Evolutionary conservation across 2,113 vertebrate species (phyloP), one percentile per base, ranked within the genome.

Genomic region (Damaliscus lunatus): DNA sequence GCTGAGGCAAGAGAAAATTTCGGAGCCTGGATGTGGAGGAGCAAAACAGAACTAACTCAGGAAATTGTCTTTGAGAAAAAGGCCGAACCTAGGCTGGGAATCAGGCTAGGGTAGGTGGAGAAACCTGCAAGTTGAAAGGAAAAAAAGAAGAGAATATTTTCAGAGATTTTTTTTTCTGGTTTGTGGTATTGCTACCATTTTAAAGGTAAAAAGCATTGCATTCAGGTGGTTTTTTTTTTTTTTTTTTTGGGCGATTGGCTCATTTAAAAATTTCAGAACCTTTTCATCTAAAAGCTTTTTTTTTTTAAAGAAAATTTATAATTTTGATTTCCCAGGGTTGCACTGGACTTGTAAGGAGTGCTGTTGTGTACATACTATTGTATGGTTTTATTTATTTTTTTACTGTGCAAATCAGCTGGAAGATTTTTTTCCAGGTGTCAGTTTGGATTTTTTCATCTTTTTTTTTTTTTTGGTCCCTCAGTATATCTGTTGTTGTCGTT

Each of bases 341-440:
- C 88, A 71, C 80, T 97, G 97, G 97, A 96, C 64, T 97, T 50
- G 46, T 82, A 95, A 95, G 60, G 57, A 97, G 60, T 93, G 90
- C 82, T 85, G 94, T 87, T 92, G 96, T 97, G 95, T 96, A 96
- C 95, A 96, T 95, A 96, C 92, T 97, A 71, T 93, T 97, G 93
- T 97, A 97, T 96, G 97, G 88, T 92, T 96, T 95, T 96, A 97
- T 95, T 98, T 97, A 98, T 97, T 98, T 95, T 74, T 67, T 94
- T 93, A 90, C 84, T 87, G 96, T 97, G 82, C 85, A 96, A 55
- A 96, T 96, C 94, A 96, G 48, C 97, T 94, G 92, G 67, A 93
- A 91, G 87, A 91, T 96, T 97, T 96, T 92, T 95, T 71, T 64
- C 77, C 95, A 87, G 85, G 93, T 98, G 93, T 87, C 93, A 95